Percentiles rank a stretch among this genome's conserved stretches.
These are phyloP conservation scores for Ovibos moschatus DNA, from an alignment of 2,113 vertebrate genomes.

Conservation along the genomic window DNA sequence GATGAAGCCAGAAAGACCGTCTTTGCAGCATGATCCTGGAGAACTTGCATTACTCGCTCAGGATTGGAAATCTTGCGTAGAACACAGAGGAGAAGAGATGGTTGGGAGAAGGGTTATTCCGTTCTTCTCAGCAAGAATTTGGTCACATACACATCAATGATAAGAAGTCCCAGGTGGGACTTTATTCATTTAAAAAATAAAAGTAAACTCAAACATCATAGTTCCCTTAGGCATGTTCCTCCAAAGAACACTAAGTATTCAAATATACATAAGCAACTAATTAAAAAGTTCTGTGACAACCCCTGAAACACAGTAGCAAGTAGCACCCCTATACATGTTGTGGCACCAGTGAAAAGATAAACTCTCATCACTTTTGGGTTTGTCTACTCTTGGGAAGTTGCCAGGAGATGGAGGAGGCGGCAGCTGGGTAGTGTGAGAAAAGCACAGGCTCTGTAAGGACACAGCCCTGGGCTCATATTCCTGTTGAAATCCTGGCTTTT, in stretches of 20 bases:
- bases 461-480: not conserved
- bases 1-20: not conserved
- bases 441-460: not conserved
- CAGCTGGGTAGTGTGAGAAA: not conserved
- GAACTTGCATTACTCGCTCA: constrained; percentile 67
- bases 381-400: not conserved
- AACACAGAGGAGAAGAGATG: not conserved
- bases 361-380: not conserved
- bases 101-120: not conserved
- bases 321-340: not conserved
- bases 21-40: constrained; percentile 68
- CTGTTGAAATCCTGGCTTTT: not conserved
- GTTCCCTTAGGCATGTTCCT: not conserved
- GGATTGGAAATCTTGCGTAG: constrained; percentile 75
- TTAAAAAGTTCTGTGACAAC: not conserved
- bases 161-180: not conserved
- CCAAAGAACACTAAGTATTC: not conserved
- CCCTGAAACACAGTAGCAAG: not conserved
- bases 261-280: not conserved
- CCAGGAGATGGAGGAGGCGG: not conserved
- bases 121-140: not conserved
- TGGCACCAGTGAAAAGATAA: not conserved
- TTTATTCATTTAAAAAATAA: constrained; percentile 5
- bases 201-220: not conserved
- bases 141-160: not conserved